A percentile compares a stretch with the other conserved stretches of the same genome.
Conservation (phyloP, 2,113 vertebrate species). For the Condylura cristata region DNA sequence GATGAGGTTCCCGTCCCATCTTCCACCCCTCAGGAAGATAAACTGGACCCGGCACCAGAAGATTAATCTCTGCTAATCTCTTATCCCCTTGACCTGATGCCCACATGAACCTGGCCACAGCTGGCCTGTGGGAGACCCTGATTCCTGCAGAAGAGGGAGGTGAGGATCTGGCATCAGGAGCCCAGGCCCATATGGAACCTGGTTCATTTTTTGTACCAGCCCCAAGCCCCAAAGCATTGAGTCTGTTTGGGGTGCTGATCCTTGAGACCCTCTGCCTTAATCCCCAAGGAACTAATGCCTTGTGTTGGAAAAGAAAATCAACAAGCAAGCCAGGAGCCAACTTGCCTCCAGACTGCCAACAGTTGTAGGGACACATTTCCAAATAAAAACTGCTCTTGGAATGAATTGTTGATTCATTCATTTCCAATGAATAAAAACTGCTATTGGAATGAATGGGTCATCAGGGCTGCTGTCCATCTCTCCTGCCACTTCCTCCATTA, state of each 20-base stretch:
- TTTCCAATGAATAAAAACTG: too few relatives aligned
- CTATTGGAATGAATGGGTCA: neutral
- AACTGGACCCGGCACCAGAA: slow-evolving; percentile 55
- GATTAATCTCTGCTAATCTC: slow-evolving; percentile 51
- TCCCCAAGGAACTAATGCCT: neutral
- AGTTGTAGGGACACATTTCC: neutral
- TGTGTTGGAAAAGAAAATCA: neutral
- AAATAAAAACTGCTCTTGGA: slow-evolving; percentile 72
- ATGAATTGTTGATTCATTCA: neutral
- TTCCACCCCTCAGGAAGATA: slow-evolving; percentile 63
- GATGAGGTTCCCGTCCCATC: neutral
- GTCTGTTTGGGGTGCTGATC: neutral
- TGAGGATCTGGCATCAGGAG: neutral
- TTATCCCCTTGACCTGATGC: neutral
- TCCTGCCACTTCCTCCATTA: neutral
- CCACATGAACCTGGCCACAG: slow-evolving; percentile 60
- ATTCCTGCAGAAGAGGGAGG: neutral
- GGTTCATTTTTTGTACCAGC: neutral
- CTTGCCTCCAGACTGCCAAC: neutral
- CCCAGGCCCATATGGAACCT: neutral
- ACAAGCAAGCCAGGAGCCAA: neutral
- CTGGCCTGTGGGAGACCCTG: slow-evolving; percentile 53
- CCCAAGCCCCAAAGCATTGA: neutral
- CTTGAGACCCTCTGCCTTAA: slow-evolving; percentile 41
- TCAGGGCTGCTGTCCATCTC: neutral